Conservation (phyloP, 2,888 invertebrate species). For the Maniola hyperantus region DNA sequence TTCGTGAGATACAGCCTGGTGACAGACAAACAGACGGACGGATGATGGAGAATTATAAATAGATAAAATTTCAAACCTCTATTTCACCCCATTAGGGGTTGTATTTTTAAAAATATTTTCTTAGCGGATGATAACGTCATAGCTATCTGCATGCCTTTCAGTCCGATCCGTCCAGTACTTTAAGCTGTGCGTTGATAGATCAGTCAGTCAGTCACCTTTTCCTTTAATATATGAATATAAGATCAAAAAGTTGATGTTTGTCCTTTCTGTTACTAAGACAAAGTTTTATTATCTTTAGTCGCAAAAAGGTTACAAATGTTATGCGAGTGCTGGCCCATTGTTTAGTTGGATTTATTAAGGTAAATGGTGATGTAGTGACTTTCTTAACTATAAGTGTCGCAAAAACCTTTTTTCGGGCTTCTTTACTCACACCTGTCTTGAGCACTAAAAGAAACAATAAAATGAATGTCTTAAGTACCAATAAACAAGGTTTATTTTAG, state of each 20-base stretch:
- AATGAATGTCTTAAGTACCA: conserved; percentile 8
- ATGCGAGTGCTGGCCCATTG: conserved; percentile 21
- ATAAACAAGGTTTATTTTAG: not conserved
- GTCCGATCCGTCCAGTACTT: too few relatives aligned
- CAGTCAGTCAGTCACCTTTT: too few relatives aligned
- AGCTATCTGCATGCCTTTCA: too few relatives aligned
- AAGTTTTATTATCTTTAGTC: not conserved
- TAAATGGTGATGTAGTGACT: conserved; percentile 23
- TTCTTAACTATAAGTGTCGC: conserved; percentile 9
- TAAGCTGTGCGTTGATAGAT: too few relatives aligned
- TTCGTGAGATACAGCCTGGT: too few relatives aligned
- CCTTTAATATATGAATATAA: too few relatives aligned
- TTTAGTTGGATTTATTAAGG: conserved; percentile 27
- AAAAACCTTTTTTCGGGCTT: conserved; percentile 7
- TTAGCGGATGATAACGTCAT: too few relatives aligned
- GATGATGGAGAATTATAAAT: too few relatives aligned
- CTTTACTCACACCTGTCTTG: conserved; percentile 16
- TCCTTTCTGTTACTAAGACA: not conserved
- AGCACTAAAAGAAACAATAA: conserved; percentile 12
- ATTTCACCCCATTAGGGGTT: too few relatives aligned
- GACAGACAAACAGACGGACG: too few relatives aligned
- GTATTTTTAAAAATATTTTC: too few relatives aligned
- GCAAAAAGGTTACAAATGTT: conserved; percentile 28
- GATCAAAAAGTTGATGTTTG: not conserved
- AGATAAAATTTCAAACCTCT: too few relatives aligned